Evolutionary conservation across 2,888 invertebrate species (phyloP), one percentile per base, ranked within the genome.

Genomic region (Drosophila peninsularis): DNA sequence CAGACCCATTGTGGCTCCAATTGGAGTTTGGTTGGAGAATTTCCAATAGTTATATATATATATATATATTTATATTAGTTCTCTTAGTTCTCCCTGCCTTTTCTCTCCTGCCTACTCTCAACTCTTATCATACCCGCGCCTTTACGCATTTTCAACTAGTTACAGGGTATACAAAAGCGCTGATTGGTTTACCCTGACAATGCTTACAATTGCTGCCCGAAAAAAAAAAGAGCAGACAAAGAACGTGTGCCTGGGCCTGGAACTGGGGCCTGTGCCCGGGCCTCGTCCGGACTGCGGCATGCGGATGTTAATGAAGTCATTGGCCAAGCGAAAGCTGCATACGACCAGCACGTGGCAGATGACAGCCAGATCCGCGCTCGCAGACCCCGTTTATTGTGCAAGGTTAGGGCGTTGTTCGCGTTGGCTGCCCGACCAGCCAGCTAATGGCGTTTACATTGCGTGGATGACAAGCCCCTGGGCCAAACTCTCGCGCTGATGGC

Each of bases 261-360:
- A 32, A 37, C 37, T 41, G 32, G 32, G 52, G 14, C 1, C 30
- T 11, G 21, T 34, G 49, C 9, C 32, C 17, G 54, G 24, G n/a
- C 24, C 21, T n/a, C 19, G 49, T n/a, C 30, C 41, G 37, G 36
- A 24, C 36, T 36, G 27, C n/a, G 44, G 42, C 21, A 66, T 64
- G 63, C 68, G 55, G 67, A 75, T 73, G 79, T 68, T 76, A 82
- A 87, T 75, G 85, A 77, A 83, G 80, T 85, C 83, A 83, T 85
- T 83, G 88, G 74, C 72, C 81, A 71, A 71, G 41, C 66, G 61
- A 54, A 72, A 65, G 77, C 61, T 67, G 73, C 64, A 64, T 62
- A 39, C 69, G 66, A 19, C 64, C 80, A 82, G 80, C 82, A 82
- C 86, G 82, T 82, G 86, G 68, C 82, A 45, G 56, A 56, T 37